Evolutionary conservation across 2,888 invertebrate species (phyloP), one percentile per base, ranked within the genome.

Genomic region (Prosopocoilus inquinatus): DNA sequence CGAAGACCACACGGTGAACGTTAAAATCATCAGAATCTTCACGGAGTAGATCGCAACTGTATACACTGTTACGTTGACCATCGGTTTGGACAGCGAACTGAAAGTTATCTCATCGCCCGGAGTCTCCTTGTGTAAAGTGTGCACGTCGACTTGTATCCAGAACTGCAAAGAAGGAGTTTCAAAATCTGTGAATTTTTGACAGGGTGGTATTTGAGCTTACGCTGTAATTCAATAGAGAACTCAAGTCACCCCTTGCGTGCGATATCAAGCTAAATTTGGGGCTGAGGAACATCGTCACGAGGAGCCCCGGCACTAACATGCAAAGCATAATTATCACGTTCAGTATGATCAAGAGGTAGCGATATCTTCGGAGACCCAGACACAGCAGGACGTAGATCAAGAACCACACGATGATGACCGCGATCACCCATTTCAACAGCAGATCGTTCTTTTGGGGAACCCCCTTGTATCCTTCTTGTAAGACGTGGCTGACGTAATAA

Each of bases 21-120:
- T 47, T 5, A 44, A 44, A 13, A 34, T 45, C 34, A 49, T 53
- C 7, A 57, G 45, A 9, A 53, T 45, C 13, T 53, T 53, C 44
- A 52, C 41, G n/a, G 39, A 32, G 36, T 48, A 57, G 8, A 52
- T 38, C 20, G 48, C 53, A 13, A 53, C 44, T 4, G 53, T 53
- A 13, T 57, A 49, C 1, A 57, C 47, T 1, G 49, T 53, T 9
- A 43, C 38, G 12, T 53, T 57, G 45, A 57, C 46, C 12, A 49
- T 53, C 9, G 47, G 36, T 49, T 36, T 53, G 2, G 57, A 57
- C 4, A 52, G 38, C 2, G 57, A 47, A n/a, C 57, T 53, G n/a
- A 48, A 53, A 2, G 57, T 51, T 15, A 57, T 34, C 3, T 53
- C 57, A 28, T 57, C 57, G 20, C 36, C 45, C 9, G 57, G 57